Evolutionary conservation across 2,113 vertebrate species (phyloP).

Genomic region (Ovis canadensis): DNA sequence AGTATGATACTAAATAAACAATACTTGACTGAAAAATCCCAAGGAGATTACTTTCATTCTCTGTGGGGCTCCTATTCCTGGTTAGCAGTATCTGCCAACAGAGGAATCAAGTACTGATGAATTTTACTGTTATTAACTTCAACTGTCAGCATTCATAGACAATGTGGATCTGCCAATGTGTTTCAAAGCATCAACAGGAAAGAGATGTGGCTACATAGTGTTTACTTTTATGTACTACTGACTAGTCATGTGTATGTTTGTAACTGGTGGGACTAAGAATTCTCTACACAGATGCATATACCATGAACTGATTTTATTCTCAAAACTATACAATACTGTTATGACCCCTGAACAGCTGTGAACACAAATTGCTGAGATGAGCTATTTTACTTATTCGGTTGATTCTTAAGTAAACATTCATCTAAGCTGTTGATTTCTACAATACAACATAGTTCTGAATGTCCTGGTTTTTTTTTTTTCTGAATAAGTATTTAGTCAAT

Average conservation of each 20-base stretch:
- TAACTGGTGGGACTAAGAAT: not conserved
- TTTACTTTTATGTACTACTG: not conserved
- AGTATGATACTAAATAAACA: constrained; percentile 30
- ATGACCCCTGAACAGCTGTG: not conserved
- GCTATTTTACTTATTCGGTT: constrained; percentile 10
- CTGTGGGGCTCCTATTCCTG: not conserved
- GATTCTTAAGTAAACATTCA: not conserved
- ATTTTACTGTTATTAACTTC: not conserved
- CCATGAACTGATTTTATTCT: not conserved
- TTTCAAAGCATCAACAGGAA: not conserved
- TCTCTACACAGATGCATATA: not conserved
- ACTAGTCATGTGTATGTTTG: not conserved
- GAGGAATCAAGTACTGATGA: not conserved
- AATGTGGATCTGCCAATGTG: not conserved
- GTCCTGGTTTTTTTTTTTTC: not conserved
- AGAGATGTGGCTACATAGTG: not conserved
- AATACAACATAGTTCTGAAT: not conserved
- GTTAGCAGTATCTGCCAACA: not conserved
- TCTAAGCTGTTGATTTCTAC: not conserved
- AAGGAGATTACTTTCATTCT: not conserved
- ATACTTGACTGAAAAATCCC: not conserved
- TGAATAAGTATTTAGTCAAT: constrained; percentile 10
- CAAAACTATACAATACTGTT: not conserved
- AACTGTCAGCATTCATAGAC: not conserved
- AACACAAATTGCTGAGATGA: not conserved